Conservation (phyloP, 2,113 vertebrate genomes). For the Hyaena hyaena region DNA sequence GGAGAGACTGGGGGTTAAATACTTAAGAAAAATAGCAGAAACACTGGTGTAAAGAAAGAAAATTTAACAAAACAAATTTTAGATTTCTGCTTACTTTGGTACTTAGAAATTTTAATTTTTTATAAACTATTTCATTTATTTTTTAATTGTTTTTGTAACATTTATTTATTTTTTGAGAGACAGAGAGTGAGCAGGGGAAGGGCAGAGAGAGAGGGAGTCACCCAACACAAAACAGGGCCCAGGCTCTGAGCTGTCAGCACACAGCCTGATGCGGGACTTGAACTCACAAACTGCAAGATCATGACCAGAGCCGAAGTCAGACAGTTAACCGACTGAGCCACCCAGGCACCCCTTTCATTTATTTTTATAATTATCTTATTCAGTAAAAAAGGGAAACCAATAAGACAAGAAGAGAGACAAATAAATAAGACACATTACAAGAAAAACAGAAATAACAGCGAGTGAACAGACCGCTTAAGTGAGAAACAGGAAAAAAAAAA, state of each 20-base stretch:
- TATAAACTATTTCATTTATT: conserved; percentile 1
- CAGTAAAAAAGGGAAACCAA: conserved; percentile 1
- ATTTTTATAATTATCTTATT: conserved; percentile 49
- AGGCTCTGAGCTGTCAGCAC: too few species aligned
- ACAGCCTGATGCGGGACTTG: too few species aligned
- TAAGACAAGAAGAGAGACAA: background rate
- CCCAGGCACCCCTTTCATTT: background rate
- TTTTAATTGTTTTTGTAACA: too few species aligned
- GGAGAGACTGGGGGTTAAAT: background rate
- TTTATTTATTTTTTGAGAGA: too few species aligned
- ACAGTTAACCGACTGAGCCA: too few species aligned
- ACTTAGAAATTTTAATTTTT: conserved; percentile 40
- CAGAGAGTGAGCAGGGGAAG: too few species aligned
- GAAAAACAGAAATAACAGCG: conserved; percentile 1
- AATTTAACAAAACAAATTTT: conserved; percentile 33
- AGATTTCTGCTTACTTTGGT: conserved; percentile 18
- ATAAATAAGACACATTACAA: background rate
- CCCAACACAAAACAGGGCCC: too few species aligned
- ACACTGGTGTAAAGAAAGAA: background rate
- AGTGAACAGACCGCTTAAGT: background rate
- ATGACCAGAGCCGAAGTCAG: too few species aligned
- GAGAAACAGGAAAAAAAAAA: background rate
- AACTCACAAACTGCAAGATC: too few species aligned
- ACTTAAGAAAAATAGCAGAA: conserved; percentile 19
- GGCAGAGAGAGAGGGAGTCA: too few species aligned